Evolutionary conservation across 2,888 invertebrate genomes (phyloP), one percentile per base, ranked within the genome.

Genomic region (Serripes groenlandicus): DNA sequence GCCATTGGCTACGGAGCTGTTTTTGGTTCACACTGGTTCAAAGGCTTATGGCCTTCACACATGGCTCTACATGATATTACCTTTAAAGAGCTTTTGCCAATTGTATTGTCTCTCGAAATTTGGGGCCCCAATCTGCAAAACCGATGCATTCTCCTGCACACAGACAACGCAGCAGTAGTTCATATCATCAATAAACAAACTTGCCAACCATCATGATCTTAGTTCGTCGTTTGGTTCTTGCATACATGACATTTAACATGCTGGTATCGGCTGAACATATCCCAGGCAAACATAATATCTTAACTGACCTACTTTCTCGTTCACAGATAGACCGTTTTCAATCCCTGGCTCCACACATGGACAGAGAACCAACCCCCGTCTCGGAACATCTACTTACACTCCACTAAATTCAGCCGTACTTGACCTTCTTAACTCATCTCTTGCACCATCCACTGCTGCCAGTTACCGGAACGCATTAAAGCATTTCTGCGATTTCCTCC

Each of bases 121-220:
- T 87, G 85, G 87, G 81, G 85, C 0, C 15, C n/a, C 28, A 0
- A 15, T 0, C 42, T 87, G 5, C 18, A 34, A 28, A 78, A 85
- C 42, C 1, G 26, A 7, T 81, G 81, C 23, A 54, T 87, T 1
- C 15, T 75, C 28, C 35, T 85, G 11, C 85, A 83, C 58, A 69
- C 83, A 1, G 85, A 86, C 34, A 86, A 88, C 62, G 15, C 30
- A 5, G 82, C 80, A 9, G 85, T 84, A 0, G 82, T 85, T 83
- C 35, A 87, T 23, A 81, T 86, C 32, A 68, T 86, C 15, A 86
- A 86, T 23, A 74, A 66, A 56, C 77, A 75, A 72, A 73, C 81
- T 15, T 79, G 75, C 75, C 32, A 11, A 30, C 0, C 0, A 5
- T 11, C 21, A 81, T 86, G 81, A 5, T 11, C 15, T 35, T 83